A percentile compares a stretch with the other conserved stretches of the same genome.
Conservation (phyloP, 2,797 vertebrate species). For the Poecilia gillii region DNA sequence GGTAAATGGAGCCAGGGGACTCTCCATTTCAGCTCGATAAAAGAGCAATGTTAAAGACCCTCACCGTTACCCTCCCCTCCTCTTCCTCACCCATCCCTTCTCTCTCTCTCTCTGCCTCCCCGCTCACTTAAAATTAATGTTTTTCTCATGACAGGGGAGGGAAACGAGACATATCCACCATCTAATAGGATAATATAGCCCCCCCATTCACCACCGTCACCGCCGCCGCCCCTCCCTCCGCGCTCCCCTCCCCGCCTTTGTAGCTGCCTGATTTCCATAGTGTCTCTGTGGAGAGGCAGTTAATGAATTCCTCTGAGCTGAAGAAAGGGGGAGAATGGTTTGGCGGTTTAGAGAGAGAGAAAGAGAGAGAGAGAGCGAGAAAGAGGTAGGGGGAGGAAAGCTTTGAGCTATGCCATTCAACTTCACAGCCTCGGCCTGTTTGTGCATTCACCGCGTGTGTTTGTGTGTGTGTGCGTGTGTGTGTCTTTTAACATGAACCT, state of each 20-base stretch:
- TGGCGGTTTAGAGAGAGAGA: slow-evolving; percentile 83
- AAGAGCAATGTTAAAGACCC: slow-evolving; percentile 88
- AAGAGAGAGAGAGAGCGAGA: slow-evolving; percentile 73
- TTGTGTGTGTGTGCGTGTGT: slow-evolving; percentile 58
- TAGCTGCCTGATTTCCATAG: slow-evolving; percentile 96
- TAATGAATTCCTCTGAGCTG: slow-evolving; percentile 97
- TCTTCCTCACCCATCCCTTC: slow-evolving; percentile 22
- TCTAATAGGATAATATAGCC: slow-evolving; percentile 84
- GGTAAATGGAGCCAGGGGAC: slow-evolving; percentile 98
- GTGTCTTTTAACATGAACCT: slow-evolving; percentile 88
- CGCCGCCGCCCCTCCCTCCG: slow-evolving; percentile 60
- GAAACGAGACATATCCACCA: slow-evolving; percentile 83
- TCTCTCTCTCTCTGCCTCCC: slow-evolving; percentile 55
- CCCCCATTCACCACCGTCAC: slow-evolving; percentile 73
- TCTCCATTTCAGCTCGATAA: slow-evolving; percentile 97
- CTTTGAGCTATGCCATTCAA: slow-evolving; percentile 98
- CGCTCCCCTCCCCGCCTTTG: slow-evolving; percentile 93
- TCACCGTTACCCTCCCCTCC: slow-evolving; percentile 55
- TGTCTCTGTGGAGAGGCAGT: slow-evolving; percentile 96
- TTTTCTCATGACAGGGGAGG: slow-evolving; percentile 82
- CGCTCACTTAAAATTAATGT: slow-evolving; percentile 83
- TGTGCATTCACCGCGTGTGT: slow-evolving; percentile 88
- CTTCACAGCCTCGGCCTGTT: slow-evolving; percentile 93
- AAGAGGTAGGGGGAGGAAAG: slow-evolving; percentile 80
- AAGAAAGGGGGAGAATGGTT: slow-evolving; percentile 91